These are phyloP conservation scores for Lithophane socia DNA, from an alignment of 2,888 invertebrate species.

Conservation along the genomic window DNA sequence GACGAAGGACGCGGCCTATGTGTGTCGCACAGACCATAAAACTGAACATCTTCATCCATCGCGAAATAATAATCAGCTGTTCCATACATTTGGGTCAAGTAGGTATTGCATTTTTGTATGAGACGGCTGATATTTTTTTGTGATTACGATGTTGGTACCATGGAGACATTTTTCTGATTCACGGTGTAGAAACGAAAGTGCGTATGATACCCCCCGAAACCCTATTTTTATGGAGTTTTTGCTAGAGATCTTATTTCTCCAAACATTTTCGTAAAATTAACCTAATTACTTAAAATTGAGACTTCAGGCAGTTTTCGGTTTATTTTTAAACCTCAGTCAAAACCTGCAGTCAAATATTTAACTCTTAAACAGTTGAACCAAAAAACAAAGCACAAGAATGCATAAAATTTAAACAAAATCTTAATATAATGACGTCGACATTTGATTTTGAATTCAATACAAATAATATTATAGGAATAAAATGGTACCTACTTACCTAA, in stretches of 20 bases:
- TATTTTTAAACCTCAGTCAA: background rate
- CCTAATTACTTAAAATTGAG: background rate
- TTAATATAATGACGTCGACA: conserved; percentile 47
- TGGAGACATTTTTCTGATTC: no score
- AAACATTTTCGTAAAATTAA: background rate
- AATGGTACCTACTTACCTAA: conserved; percentile 9
- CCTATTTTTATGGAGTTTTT: no score
- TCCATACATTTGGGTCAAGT: background rate
- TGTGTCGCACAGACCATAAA: background rate
- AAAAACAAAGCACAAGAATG: conserved; percentile 65
- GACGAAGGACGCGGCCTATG: no score
- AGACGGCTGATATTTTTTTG: no score
- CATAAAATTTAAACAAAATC: conserved; percentile 64
- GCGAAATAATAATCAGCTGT: background rate
- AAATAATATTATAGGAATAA: conserved; percentile 2
- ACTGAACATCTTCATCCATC: background rate
- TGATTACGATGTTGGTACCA: background rate
- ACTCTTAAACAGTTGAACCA: conserved; percentile 35
- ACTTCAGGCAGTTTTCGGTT: background rate
- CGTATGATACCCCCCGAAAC: background rate
- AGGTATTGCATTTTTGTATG: background rate
- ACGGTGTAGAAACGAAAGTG: background rate
- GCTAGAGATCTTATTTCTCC: background rate
- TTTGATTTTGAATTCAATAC: conserved; percentile 49
- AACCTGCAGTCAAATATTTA: conserved; percentile 52